Evolutionary conservation across 1,140 invertebrate genomes (phyloP).

Genomic region (Orius laevigatus): DNA sequence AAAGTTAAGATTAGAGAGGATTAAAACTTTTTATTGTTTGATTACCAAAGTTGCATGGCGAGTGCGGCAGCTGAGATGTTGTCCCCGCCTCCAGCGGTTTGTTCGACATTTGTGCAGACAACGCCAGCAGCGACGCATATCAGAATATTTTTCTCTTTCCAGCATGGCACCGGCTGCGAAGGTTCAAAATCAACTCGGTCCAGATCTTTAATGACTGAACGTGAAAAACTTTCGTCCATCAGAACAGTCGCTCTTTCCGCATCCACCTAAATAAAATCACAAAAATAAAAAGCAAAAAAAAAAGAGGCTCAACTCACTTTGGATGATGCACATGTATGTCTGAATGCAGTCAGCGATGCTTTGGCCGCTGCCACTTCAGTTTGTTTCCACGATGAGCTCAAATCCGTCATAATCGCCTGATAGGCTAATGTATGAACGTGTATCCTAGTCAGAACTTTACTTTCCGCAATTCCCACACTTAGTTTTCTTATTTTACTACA

Average conservation of each 20-base stretch:
- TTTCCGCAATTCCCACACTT: slow-evolving; percentile 4
- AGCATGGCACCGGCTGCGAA: slow-evolving; percentile 59
- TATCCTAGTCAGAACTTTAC: slow-evolving; percentile 49
- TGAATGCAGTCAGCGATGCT: slow-evolving; percentile 65
- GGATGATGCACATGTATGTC: slow-evolving; percentile 66
- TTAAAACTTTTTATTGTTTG: no score
- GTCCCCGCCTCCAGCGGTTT: slow-evolving; percentile 76
- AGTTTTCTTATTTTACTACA: slow-evolving; percentile 12
- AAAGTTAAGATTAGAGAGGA: no score
- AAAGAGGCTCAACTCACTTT: slow-evolving; percentile 30
- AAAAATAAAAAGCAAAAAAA: slow-evolving; percentile 16
- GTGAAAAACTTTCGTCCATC: slow-evolving; percentile 73
- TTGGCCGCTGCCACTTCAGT: slow-evolving; percentile 66
- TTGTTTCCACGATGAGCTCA: slow-evolving; percentile 44
- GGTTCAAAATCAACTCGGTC: slow-evolving; percentile 40
- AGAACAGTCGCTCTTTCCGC: slow-evolving; percentile 51
- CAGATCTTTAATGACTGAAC: slow-evolving; percentile 35
- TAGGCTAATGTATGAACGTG: slow-evolving; percentile 79
- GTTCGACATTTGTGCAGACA: slow-evolving; percentile 63
- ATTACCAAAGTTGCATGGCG: slow-evolving; percentile 40
- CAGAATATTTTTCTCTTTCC: slow-evolving; percentile 48
- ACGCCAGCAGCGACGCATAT: slow-evolving; percentile 72
- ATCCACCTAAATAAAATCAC: slow-evolving; percentile 40
- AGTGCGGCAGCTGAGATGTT: slow-evolving; percentile 76
- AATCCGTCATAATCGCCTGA: slow-evolving; percentile 57